Percentiles rank a stretch among this genome's conserved stretches.
Evolutionary conservation across 2,113 vertebrate species (phyloP).

Genomic region (Sialia sialis): DNA sequence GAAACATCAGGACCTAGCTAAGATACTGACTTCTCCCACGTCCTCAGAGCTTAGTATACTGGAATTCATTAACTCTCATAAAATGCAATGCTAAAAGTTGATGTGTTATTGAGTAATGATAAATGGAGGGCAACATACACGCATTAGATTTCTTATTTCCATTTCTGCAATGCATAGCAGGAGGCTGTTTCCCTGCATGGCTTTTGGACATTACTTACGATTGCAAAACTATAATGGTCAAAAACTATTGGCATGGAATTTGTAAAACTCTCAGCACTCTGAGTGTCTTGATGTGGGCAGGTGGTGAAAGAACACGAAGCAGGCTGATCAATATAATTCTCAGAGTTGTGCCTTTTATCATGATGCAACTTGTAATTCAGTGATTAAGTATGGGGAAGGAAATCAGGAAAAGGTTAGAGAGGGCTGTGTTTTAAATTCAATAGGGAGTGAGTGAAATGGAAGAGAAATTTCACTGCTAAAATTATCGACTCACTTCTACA

Average conservation of each 20-base stretch:
- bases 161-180: neutral
- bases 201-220: neutral
- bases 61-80: slow-evolving; percentile 22
- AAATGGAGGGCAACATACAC: neutral
- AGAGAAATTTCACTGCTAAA: neutral
- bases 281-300: neutral
- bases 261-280: neutral
- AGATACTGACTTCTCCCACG: neutral
- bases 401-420: neutral
- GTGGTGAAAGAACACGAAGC: neutral
- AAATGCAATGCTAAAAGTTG: neutral
- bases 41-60: neutral
- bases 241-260: neutral
- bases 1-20: slow-evolving; percentile 1
- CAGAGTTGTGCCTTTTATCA: neutral
- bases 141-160: neutral
- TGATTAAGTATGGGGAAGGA: neutral
- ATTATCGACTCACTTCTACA: accelerated
- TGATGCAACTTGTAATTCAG: neutral
- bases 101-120: neutral
- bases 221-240: neutral
- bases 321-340: neutral
- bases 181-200: neutral
- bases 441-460: neutral
- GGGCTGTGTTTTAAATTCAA: neutral